Conservation (phyloP, 2,797 vertebrate genomes). For the Tragopan temminckii region DNA sequence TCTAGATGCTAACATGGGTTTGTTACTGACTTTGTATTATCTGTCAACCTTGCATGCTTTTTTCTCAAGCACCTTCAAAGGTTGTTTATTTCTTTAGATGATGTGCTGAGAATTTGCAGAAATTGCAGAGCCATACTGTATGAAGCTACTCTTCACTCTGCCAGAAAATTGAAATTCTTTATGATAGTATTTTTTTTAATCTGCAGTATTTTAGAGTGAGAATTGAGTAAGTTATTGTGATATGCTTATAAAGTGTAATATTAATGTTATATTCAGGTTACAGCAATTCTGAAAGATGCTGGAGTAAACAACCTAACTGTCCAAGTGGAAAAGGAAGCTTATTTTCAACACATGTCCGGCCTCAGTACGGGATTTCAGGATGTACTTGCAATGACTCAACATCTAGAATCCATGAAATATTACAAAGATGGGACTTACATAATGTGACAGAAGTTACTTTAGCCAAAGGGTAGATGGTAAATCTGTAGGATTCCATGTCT, state of each 20-base stretch:
- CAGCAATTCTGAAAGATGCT: conserved; percentile 92
- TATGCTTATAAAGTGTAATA: not conserved
- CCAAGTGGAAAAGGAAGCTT: conserved; percentile 97
- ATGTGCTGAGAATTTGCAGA: not conserved
- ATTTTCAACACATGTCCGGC: conserved; percentile 98
- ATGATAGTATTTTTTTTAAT: not conserved
- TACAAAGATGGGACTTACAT: conserved; percentile 95
- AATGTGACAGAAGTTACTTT: conserved; percentile 84
- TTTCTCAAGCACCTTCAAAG: not conserved
- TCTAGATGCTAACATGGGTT: not conserved
- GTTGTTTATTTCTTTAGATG: not conserved
- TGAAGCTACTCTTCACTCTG: not conserved
- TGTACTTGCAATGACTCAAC: conserved; percentile 94
- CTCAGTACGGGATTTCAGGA: conserved; percentile 96
- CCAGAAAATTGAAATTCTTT: not conserved
- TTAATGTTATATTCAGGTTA: conserved; percentile 84
- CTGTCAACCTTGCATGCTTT: not conserved
- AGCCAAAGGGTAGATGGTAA: not conserved
- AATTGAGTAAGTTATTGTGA: not conserved
- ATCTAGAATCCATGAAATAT: conserved; percentile 94
- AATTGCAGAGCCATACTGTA: not conserved
- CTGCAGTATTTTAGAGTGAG: not conserved
- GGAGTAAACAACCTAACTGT: conserved; percentile 96
- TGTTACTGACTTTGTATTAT: not conserved
- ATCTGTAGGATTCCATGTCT: conserved; percentile 21